Evolutionary conservation across 2,888 invertebrate species (phyloP), one percentile per base, ranked within the genome.

Genomic region (Ommatoiulus sabulosus): DNA sequence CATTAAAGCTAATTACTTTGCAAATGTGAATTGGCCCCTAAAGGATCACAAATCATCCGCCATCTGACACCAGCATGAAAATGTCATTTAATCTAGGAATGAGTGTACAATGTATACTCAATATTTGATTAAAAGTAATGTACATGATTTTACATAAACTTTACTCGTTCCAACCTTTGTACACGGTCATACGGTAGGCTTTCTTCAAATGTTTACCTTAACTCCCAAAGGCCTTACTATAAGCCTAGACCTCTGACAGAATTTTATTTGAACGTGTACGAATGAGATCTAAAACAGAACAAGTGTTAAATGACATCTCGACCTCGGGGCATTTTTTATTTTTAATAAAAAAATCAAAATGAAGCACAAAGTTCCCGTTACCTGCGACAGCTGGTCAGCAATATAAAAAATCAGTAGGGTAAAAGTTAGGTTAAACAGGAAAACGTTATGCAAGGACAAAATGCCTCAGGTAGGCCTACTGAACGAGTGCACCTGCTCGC

Each of bases 1-100:
- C 63, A 63, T 63, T 63, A 63, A n/a, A 63, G n/a, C n/a, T 63
- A 63, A 63, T 63, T 63, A n/a, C 63, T 63, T 63, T 17, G 20
- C 63, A n/a, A 63, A 63, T 63, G 63, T 52, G 10, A 17, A n/a
- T n/a, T n/a, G 15, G 63, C n/a, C 63, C 63, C 63, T n/a, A 63
- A 63, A 6, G n/a, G 63, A n/a, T n/a, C 17, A 63, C 63, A 63
- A 63, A 63, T 63, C 63, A 63, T 17, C 15, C n/a, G n/a, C 12
- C n/a, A 17, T 4, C 63, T 63, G 63, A 63, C 63, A 63, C 5
- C 63, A 63, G 3, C n/a, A 63, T 17, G 12, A 52, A 52, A 52
- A 52, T 52, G 12, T 52, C 52, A 52, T 52, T 10, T 52, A 15
- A 10, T 52, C 52, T 52, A 10, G 52, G 17, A 52, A 52, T 52